These are phyloP conservation scores for Equus quagga DNA, from an alignment of 2,113 vertebrate genomes.

Conservation along the genomic window DNA sequence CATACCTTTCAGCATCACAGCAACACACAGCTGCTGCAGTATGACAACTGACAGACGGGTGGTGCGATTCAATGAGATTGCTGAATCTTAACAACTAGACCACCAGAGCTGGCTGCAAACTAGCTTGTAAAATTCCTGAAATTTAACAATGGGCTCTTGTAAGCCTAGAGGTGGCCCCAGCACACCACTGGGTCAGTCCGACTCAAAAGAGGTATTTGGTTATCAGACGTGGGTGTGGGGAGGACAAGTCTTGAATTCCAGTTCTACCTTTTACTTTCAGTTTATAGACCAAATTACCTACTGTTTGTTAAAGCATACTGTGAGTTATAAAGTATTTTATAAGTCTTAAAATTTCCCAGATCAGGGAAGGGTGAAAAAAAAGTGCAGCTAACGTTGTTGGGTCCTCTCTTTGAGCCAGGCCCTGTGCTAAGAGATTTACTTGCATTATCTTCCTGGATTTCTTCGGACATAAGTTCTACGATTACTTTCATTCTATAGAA, in stretches of 20 bases:
- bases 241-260: not conserved
- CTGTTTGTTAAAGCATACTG: not conserved
- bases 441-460: not conserved
- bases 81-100: too few relatives aligned
- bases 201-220: not conserved
- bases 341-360: not conserved
- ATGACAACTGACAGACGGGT: too few relatives aligned
- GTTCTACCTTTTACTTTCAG: not conserved
- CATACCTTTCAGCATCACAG: too few relatives aligned
- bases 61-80: too few relatives aligned
- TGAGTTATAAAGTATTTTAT: constrained; percentile 14
- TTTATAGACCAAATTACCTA: constrained; percentile 32
- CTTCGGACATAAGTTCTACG: not conserved
- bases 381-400: not conserved
- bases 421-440: not conserved
- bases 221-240: not conserved
- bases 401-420: not conserved
- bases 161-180: not conserved
- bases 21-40: too few relatives aligned
- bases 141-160: not conserved
- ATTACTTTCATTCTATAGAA: not conserved
- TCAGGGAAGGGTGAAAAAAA: not conserved
- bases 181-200: not conserved
- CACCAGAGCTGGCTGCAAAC: not conserved
- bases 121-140: not conserved